phyloP scores from a whole-genome alignment of 1,140 invertebrate genomes.

The Agrypnia vestita region DNA sequence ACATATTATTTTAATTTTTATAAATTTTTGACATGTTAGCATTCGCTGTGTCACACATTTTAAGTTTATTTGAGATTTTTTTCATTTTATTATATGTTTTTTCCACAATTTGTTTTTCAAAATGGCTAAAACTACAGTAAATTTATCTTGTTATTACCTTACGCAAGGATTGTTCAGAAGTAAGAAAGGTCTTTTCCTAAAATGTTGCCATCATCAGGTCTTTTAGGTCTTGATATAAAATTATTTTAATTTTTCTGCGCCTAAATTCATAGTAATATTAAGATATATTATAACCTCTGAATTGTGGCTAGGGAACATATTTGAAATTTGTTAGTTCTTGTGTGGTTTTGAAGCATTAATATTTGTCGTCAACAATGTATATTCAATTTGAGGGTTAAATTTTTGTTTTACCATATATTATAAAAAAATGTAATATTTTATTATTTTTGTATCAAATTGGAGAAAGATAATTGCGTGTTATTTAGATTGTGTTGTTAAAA shows the following conservation, averaged over 20 bases:
- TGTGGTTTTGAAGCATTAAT: too few species aligned
- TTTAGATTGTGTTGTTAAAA: too few species aligned
- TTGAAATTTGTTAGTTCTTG: too few species aligned
- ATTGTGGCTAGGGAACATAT: too few species aligned
- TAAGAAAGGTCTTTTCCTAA: constrained; percentile 15
- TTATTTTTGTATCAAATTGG: too few species aligned
- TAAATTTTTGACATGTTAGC: constrained; percentile 1
- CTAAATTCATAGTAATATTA: too few species aligned
- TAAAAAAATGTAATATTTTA: too few species aligned
- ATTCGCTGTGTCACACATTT: neutral
- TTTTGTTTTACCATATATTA: too few species aligned
- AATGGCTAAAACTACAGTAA: constrained; percentile 7
- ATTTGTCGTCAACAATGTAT: too few species aligned
- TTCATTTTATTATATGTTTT: neutral
- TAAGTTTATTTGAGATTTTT: neutral
- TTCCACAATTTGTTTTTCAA: neutral
- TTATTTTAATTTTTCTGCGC: constrained; percentile 5
- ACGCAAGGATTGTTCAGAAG: neutral
- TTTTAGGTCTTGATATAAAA: constrained; percentile 25
- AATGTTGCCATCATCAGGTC: constrained; percentile 25
- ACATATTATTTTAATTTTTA: constrained; percentile 19
- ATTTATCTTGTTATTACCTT: constrained; percentile 11
- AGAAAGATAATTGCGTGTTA: too few species aligned
- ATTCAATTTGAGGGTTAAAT: too few species aligned
- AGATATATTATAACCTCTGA: too few species aligned